These are phyloP conservation scores for Periophthalmus modestus DNA, from an alignment of 2,113 vertebrate genomes.

Conservation along the genomic window DNA sequence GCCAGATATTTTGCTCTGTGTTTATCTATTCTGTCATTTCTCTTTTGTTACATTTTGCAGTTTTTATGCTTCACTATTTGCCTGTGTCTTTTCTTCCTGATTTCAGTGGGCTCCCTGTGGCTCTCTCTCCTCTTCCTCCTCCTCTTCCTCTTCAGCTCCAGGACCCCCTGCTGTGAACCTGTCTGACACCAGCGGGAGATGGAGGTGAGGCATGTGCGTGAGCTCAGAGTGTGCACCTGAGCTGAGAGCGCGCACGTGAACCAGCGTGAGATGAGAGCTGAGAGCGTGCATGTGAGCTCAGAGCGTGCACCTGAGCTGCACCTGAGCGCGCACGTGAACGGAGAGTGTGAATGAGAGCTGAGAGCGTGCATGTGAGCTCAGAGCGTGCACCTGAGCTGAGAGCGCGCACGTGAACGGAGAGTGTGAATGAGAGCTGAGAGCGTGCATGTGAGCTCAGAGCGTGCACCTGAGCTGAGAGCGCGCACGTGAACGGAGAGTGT, in stretches of 20 bases:
- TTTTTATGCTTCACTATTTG: slow-evolving; percentile 18
- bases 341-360: too few species aligned
- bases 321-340: too few species aligned
- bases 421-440: not conserved
- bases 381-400: not conserved
- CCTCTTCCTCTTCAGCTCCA: slow-evolving; percentile 12
- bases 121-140: slow-evolving; percentile 32
- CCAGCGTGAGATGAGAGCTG: too few species aligned
- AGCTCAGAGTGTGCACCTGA: too few species aligned
- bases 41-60: not conserved
- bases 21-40: not conserved
- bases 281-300: too few species aligned
- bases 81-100: slow-evolving; percentile 13
- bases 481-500: too few species aligned
- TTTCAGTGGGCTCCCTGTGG: slow-evolving; percentile 5
- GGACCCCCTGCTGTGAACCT: slow-evolving; percentile 48
- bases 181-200: slow-evolving; percentile 49
- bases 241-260: too few species aligned
- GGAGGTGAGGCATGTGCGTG: slow-evolving; percentile 9
- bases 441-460: not conserved
- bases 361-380: too few species aligned
- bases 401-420: not conserved
- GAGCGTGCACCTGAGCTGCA: too few species aligned
- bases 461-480: not conserved
- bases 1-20: not conserved